Conservation (phyloP, 2,888 invertebrate species). For the Arrhopalites spinosus region DNA sequence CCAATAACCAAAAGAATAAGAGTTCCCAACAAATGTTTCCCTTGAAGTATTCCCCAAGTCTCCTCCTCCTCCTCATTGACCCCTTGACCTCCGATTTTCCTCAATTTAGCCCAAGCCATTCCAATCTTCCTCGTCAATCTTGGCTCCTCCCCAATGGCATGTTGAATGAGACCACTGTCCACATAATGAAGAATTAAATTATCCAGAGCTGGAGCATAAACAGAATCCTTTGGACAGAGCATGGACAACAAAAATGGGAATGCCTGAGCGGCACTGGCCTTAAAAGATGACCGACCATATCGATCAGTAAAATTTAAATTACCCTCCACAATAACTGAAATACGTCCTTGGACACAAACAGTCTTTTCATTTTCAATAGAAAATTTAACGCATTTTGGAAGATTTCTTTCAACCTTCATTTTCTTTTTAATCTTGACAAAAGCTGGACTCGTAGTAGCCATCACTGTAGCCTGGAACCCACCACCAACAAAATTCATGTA, state of each 20-base stretch:
- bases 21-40: no score
- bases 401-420: neutral
- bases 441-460: neutral
- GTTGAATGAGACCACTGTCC: neutral
- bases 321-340: neutral
- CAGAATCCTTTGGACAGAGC: neutral
- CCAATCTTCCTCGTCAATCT: neutral
- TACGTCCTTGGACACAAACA: neutral
- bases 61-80: no score
- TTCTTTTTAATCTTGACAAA: neutral
- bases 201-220: neutral
- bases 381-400: neutral
- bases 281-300: neutral
- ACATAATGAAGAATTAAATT: neutral
- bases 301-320: constrained; percentile 6
- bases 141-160: neutral
- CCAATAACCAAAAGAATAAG: no score
- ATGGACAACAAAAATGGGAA: neutral
- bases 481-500: neutral
- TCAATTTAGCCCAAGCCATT: neutral
- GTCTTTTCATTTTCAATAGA: neutral
- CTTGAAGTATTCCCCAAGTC: no score
- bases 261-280: neutral
- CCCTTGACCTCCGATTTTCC: neutral
- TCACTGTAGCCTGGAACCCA: neutral